Conservation (phyloP, 2,888 invertebrate species). For the Andrena bicolor region DNA sequence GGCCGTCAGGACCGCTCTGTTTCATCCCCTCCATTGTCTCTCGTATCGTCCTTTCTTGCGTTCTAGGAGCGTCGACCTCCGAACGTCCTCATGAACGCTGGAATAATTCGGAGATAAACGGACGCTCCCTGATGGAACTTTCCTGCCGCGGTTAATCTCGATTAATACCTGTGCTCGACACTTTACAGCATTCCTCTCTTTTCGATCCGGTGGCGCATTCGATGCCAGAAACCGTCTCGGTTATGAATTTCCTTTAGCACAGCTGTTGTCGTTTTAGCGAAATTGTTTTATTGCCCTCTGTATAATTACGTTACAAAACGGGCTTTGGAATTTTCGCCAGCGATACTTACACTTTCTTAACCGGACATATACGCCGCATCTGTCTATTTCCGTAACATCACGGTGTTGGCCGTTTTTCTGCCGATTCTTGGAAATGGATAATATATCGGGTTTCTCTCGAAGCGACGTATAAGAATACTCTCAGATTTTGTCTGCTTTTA, state of each 20-base stretch:
- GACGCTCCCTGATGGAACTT: background rate
- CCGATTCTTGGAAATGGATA: constrained; percentile 1
- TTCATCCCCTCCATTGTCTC: constrained; percentile 4
- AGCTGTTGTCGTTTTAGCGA: constrained; percentile 24
- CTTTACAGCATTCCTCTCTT: background rate
- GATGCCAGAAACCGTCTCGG: background rate
- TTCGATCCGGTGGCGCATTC: background rate
- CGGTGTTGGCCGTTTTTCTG: background rate
- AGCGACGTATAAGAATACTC: background rate
- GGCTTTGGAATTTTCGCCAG: background rate
- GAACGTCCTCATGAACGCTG: background rate
- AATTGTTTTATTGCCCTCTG: constrained; percentile 24
- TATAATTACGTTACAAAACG: background rate
- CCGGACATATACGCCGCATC: background rate
- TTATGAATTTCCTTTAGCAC: constrained; percentile 8
- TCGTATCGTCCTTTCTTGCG: background rate
- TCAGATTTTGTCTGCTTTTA: background rate
- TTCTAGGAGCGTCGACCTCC: constrained; percentile 4
- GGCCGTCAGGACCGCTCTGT: background rate
- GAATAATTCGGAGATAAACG: background rate
- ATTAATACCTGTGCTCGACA: background rate
- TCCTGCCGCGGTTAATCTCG: background rate
- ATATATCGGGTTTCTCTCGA: background rate
- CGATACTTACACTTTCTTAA: background rate
- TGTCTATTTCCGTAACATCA: constrained; percentile 33